Evolutionary conservation across 1,140 invertebrate genomes (phyloP).

Genomic region (Tetramorium parvispinum): DNA sequence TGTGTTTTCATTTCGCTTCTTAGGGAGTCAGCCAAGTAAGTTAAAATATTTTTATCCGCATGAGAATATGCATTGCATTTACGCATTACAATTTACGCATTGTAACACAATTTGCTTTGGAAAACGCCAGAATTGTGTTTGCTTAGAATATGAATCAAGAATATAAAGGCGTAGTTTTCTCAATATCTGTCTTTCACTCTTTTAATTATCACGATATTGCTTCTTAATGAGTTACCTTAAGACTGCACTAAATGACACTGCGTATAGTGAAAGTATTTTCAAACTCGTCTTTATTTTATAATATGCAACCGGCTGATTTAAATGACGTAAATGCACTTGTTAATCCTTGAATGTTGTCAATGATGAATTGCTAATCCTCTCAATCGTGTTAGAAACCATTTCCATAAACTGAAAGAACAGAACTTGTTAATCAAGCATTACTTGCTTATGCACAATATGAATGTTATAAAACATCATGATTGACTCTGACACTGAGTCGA

Average conservation of each 20-base stretch:
- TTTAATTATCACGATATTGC: not conserved
- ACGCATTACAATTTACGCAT: conserved; percentile 59
- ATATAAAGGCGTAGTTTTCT: conserved; percentile 3
- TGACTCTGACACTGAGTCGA: not conserved
- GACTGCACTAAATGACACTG: not conserved
- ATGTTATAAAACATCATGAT: conserved; percentile 15
- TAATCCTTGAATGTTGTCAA: not conserved
- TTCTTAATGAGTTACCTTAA: not conserved
- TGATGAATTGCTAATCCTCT: not conserved
- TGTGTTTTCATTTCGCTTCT: conserved; percentile 84
- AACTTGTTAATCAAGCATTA: not conserved
- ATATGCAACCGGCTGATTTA: not conserved
- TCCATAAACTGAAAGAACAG: not conserved
- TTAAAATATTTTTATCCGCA: conserved; percentile 78
- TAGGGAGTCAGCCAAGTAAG: conserved; percentile 87
- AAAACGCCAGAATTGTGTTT: conserved; percentile 17
- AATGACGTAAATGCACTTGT: not conserved
- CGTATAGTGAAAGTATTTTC: conserved; percentile 21
- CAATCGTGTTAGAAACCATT: not conserved
- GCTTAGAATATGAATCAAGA: not conserved
- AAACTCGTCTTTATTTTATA: not conserved
- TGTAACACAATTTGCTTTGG: conserved; percentile 63
- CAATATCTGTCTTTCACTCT: not conserved
- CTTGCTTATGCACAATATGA: not conserved
- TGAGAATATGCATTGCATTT: conserved; percentile 75